These are phyloP conservation scores for Alces alces DNA, from an alignment of 2,113 vertebrate species.

Conservation along the genomic window DNA sequence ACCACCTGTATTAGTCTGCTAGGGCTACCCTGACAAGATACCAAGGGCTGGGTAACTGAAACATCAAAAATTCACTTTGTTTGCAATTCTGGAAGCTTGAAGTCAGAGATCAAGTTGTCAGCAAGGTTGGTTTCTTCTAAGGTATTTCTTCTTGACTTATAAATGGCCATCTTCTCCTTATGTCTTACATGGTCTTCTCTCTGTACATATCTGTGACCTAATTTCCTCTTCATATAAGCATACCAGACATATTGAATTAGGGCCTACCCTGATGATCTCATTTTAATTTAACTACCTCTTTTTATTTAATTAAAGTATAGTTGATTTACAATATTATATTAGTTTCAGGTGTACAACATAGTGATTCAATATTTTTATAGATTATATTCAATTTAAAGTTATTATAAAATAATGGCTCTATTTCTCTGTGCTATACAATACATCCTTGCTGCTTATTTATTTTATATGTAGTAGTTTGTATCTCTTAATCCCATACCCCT, in stretches of 20 bases:
- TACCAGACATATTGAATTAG: neutral
- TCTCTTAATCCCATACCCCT: neutral
- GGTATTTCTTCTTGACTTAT: neutral
- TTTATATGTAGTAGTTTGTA: neutral
- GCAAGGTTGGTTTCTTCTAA: neutral
- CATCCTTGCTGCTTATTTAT: neutral
- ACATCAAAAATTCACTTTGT: neutral
- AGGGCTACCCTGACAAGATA: neutral
- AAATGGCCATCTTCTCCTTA: neutral
- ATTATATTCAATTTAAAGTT: neutral
- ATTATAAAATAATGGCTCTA: neutral
- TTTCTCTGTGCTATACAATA: neutral
- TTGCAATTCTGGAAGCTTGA: neutral
- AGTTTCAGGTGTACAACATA: neutral
- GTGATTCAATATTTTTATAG: neutral
- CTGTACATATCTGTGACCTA: neutral
- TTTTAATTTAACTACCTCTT: neutral
- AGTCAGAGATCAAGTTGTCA: neutral
- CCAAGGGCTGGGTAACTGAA: neutral
- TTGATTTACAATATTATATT: neutral
- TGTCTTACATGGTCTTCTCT: neutral
- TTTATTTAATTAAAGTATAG: neutral
- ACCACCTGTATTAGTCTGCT: neutral
- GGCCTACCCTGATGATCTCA: neutral
- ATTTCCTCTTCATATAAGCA: neutral